These are phyloP conservation scores for Sebastes oblongus DNA, from an alignment of 2,797 vertebrate genomes.

Conservation along the genomic window DNA sequence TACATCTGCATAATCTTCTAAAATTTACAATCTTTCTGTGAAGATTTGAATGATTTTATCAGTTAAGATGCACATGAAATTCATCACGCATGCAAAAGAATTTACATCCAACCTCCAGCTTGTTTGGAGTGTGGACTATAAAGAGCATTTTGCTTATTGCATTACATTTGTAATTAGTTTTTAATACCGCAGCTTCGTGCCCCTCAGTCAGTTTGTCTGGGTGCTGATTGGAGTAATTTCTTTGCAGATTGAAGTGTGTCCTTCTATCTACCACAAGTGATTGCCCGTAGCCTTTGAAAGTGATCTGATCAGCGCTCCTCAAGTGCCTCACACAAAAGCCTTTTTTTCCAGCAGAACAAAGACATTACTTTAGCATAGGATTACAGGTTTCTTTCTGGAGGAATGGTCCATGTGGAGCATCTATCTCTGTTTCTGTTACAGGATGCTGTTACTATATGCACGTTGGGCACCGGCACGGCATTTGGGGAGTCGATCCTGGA, in stretches of 20 bases:
- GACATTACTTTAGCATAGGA: neutral
- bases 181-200: neutral
- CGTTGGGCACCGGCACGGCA: slow-evolving; percentile 92
- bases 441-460: slow-evolving; percentile 97
- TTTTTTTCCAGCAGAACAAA: neutral
- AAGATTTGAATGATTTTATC: neutral
- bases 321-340: slow-evolving; percentile 12
- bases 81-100: neutral
- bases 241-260: slow-evolving; percentile 29
- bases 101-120: neutral
- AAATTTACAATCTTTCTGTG: neutral
- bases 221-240: slow-evolving; percentile 41
- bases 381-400: neutral
- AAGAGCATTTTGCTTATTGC: neutral
- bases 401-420: neutral
- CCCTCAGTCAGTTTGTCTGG: slow-evolving; percentile 3
- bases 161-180: neutral
- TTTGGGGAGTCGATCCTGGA: slow-evolving; percentile 98
- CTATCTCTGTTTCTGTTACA: slow-evolving; percentile 64
- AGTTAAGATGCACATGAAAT: neutral
- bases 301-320: slow-evolving; percentile 22
- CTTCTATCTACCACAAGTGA: slow-evolving; percentile 29
- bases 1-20: neutral
- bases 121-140: neutral
- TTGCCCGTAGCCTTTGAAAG: slow-evolving; percentile 33